Evolutionary conservation across 2,113 vertebrate genomes (phyloP).

Genomic region (Monopterus albus): DNA sequence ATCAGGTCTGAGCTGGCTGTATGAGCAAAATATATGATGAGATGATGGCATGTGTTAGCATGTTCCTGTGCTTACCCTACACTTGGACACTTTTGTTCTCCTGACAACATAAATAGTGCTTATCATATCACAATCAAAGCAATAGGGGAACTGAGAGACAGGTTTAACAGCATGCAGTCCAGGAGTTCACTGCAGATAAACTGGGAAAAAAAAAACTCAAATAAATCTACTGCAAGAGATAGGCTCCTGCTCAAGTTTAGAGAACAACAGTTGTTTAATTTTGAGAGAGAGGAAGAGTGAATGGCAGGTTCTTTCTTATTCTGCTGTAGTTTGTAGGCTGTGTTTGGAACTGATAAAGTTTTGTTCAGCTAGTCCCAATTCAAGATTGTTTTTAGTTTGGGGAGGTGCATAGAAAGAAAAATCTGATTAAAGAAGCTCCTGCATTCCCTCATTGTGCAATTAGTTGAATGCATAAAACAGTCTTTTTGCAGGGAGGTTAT

Average conservation of each 20-base stretch:
- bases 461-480: background rate
- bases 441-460: background rate
- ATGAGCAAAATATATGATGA: constrained; percentile 11
- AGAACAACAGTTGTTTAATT: background rate
- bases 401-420: no score
- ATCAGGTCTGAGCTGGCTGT: background rate
- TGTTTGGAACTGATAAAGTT: background rate
- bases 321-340: background rate
- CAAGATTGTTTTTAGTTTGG: no score
- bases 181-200: constrained; percentile 59
- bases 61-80: constrained; percentile 42
- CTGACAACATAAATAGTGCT: constrained; percentile 56
- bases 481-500: no score
- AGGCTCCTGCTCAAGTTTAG: background rate
- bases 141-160: constrained; percentile 29
- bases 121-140: constrained; percentile 65
- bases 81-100: constrained; percentile 58
- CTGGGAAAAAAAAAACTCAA: background rate
- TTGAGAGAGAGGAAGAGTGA: background rate
- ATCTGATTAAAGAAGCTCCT: no score
- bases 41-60: constrained; percentile 59
- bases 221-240: constrained; percentile 12
- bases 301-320: background rate
- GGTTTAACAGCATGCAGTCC: constrained; percentile 43
- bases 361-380: no score